Conservation (phyloP, 1,140 invertebrate genomes). For the Grapholita molesta region DNA sequence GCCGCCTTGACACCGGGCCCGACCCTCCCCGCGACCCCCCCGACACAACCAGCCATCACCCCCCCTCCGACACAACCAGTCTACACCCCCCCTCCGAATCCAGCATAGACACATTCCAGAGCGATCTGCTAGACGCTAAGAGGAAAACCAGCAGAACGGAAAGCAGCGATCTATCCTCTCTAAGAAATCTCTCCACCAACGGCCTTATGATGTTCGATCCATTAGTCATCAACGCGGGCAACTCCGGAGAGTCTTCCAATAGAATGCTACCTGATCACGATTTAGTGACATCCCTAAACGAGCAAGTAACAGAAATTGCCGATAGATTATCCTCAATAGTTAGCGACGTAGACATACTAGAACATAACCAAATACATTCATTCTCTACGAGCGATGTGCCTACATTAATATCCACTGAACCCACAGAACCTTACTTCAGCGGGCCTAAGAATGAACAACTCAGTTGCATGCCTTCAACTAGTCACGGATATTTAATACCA, state of each 20-base stretch:
- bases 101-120: conserved; percentile 59
- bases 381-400: conserved; percentile 72
- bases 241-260: conserved; percentile 48
- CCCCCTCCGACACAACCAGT: conserved; percentile 32
- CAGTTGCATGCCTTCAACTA: conserved; percentile 73
- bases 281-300: conserved; percentile 69
- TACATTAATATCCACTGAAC: conserved; percentile 50
- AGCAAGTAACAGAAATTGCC: conserved; percentile 73
- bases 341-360: conserved; percentile 55
- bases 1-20: conserved; percentile 51
- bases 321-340: conserved; percentile 68
- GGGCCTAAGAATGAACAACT: conserved; percentile 63
- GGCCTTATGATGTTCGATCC: conserved; percentile 76
- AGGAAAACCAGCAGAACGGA: conserved; percentile 67
- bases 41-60: conserved; percentile 18
- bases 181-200: conserved; percentile 72
- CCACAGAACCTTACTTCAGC: conserved; percentile 44
- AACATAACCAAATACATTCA: conserved; percentile 63
- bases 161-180: conserved; percentile 52
- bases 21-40: conserved; percentile 24
- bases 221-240: conserved; percentile 60
- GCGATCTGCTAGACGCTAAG: conserved; percentile 38
- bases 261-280: conserved; percentile 66
- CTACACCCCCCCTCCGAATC: conserved; percentile 28
- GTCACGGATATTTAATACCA: conserved; percentile 79